phyloP scores from a whole-genome alignment of 2,888 invertebrate genomes.

The Lochmaea capreae region DNA sequence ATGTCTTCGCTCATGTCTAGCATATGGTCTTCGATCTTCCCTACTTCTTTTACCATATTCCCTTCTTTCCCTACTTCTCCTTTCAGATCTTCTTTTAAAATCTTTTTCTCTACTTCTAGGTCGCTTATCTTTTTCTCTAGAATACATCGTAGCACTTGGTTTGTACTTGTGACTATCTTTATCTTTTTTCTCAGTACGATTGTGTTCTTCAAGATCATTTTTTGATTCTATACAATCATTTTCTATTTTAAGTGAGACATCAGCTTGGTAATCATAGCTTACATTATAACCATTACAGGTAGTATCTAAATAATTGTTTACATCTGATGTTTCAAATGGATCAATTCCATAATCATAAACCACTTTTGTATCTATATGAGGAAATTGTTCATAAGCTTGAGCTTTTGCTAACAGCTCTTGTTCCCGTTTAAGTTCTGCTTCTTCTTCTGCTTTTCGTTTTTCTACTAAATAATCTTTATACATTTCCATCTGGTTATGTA shows the following conservation, averaged over 20 bases:
- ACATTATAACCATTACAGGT: conserved; percentile 26
- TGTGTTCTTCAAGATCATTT: conserved; percentile 9
- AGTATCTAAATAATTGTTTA: conserved; percentile 20
- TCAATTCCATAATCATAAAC: conserved; percentile 31
- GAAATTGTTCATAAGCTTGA: conserved; percentile 34
- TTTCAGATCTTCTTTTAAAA: conserved; percentile 20
- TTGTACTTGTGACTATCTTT: conserved; percentile 13
- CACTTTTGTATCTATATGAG: conserved; percentile 21
- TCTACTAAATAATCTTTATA: conserved; percentile 55
- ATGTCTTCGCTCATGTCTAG: conserved; percentile 37
- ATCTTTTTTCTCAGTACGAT: conserved; percentile 21
- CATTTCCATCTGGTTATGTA: conserved; percentile 68
- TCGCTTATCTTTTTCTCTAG: conserved; percentile 20
- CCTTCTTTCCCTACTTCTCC: conserved; percentile 17
- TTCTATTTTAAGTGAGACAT: conserved; percentile 19
- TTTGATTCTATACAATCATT: conserved; percentile 16
- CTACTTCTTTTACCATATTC: conserved; percentile 14
- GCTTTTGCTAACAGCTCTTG: conserved; percentile 31
- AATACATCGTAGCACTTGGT: conserved; percentile 8
- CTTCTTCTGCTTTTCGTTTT: conserved; percentile 28
- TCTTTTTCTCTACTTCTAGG: conserved; percentile 25
- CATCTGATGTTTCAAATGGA: conserved; percentile 17
- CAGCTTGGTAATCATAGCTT: conserved; percentile 33
- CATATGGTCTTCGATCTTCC: conserved; percentile 26
- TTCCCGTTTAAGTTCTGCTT: conserved; percentile 19